Conservation (phyloP, 1,140 invertebrate genomes). For the Zaprionus tsacasi region DNA sequence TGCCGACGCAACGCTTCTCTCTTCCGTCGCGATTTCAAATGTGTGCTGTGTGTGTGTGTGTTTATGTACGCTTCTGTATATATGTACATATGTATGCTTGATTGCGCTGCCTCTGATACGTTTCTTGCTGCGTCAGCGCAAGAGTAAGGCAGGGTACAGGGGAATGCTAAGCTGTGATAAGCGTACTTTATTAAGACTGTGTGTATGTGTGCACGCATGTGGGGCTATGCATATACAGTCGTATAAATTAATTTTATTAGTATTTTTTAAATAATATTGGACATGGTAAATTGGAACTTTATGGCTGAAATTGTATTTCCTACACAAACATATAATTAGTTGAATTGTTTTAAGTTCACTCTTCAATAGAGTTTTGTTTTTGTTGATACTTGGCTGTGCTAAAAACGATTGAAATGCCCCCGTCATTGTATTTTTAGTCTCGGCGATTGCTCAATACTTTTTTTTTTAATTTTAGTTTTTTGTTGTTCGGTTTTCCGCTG, state of each 20-base stretch:
- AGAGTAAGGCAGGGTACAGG: slow-evolving; percentile 25
- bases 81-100: slow-evolving; percentile 15
- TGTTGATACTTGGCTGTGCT: slow-evolving; percentile 49
- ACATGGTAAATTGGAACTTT: not conserved
- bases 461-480: slow-evolving; percentile 30
- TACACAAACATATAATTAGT: slow-evolving; percentile 7
- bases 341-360: slow-evolving; percentile 15
- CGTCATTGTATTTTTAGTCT: slow-evolving; percentile 64
- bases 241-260: not conserved
- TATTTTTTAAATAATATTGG: not conserved
- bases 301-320: not conserved
- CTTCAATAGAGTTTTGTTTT: slow-evolving; percentile 17
- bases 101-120: slow-evolving; percentile 38
- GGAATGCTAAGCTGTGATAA: slow-evolving; percentile 57
- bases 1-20: slow-evolving; percentile 22
- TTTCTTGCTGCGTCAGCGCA: slow-evolving; percentile 39
- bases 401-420: slow-evolving; percentile 27
- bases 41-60: slow-evolving; percentile 16
- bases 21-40: slow-evolving; percentile 30
- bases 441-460: slow-evolving; percentile 53
- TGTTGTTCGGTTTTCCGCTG: slow-evolving; percentile 27
- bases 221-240: not conserved
- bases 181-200: slow-evolving; percentile 38
- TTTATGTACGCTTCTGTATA: slow-evolving; percentile 15
- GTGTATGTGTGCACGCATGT: slow-evolving; percentile 1